Conservation (phyloP, 2,797 vertebrate genomes). For the Hoplostethus mediterraneus region DNA sequence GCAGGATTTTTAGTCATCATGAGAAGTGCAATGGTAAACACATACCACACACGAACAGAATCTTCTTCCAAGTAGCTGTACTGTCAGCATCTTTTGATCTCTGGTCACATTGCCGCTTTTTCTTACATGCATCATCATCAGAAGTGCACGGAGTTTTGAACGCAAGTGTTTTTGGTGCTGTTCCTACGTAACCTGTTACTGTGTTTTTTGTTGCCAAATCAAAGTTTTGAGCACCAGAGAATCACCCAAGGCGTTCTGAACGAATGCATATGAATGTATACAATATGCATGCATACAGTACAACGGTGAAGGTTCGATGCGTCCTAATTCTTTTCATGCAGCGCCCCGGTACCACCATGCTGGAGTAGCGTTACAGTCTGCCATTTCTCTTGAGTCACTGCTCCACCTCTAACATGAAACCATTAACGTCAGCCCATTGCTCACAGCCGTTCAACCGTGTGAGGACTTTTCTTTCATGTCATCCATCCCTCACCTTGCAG, state of each 20-base stretch:
- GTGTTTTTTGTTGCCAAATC: background rate
- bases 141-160: background rate
- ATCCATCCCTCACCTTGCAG: conserved; percentile 70
- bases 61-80: conserved; percentile 45
- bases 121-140: conserved; percentile 14
- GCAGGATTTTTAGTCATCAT: conserved; percentile 12
- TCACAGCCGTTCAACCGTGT: conserved; percentile 57
- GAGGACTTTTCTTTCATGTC: conserved; percentile 67
- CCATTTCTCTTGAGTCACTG: conserved; percentile 36
- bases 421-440: conserved; percentile 59
- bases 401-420: conserved; percentile 53
- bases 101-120: conserved; percentile 17
- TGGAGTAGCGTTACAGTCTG: conserved; percentile 24
- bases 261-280: background rate
- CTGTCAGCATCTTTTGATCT: conserved; percentile 18
- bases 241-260: too few relatives aligned
- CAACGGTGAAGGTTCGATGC: background rate
- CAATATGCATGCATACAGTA: background rate
- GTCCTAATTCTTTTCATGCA: background rate
- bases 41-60: conserved; percentile 21
- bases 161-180: background rate
- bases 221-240: background rate
- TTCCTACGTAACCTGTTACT: background rate
- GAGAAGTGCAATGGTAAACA: conserved; percentile 21
- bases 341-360: background rate